A percentile compares a stretch with the other conserved stretches of the same genome.
These are phyloP conservation scores for Biston betularia DNA, from an alignment of 2,888 invertebrate genomes.

Conservation along the genomic window DNA sequence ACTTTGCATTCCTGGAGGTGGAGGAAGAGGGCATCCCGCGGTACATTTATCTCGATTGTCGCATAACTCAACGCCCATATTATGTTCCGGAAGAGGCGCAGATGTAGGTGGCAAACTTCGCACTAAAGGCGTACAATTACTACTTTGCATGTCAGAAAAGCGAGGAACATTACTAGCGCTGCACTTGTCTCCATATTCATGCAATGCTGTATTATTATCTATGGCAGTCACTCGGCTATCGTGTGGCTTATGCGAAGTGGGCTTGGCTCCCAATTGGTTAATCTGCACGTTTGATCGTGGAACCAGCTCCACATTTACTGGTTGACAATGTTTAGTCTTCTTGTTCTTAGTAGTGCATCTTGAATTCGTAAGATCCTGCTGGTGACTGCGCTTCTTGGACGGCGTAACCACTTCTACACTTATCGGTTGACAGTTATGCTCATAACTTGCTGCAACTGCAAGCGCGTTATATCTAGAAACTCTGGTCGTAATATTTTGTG, in stretches of 20 bases:
- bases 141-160: background rate
- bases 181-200: conserved; percentile 4
- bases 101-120: too few species aligned
- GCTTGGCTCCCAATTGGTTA: background rate
- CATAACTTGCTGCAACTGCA: background rate
- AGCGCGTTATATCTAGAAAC: conserved; percentile 20
- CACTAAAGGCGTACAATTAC: background rate
- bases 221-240: background rate
- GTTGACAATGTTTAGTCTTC: background rate
- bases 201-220: background rate
- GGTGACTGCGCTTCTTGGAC: background rate
- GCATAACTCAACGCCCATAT: background rate
- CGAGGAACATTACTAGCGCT: background rate
- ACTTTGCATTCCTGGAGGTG: background rate
- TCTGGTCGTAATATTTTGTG: conserved; percentile 11
- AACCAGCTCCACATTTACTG: background rate
- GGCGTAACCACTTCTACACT: background rate
- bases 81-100: too few species aligned
- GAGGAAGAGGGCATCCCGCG: background rate
- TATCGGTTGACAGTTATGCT: background rate
- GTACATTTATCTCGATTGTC: conserved; percentile 5
- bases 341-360: background rate
- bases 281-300: background rate
- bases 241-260: background rate
- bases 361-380: background rate